These are phyloP conservation scores for Eremophila alpestris DNA, from an alignment of 2,797 vertebrate species.

Conservation along the genomic window DNA sequence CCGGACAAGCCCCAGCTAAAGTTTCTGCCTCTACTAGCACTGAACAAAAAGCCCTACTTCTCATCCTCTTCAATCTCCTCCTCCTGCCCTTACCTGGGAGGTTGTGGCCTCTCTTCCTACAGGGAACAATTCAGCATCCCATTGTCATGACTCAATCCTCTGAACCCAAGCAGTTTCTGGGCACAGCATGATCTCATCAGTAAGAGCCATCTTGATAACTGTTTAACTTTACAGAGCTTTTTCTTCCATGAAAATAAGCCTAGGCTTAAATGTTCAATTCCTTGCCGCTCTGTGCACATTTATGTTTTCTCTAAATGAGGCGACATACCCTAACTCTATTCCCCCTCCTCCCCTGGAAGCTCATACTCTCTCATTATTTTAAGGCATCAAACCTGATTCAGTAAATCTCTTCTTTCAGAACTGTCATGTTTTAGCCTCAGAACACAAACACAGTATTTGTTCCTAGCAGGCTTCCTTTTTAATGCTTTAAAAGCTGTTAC, in stretches of 20 bases:
- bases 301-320: constrained; percentile 38
- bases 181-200: neutral
- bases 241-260: constrained; percentile 16
- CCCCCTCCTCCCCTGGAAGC: neutral
- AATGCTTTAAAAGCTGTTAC: constrained; percentile 58
- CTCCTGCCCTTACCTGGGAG: neutral
- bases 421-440: constrained; percentile 60
- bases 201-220: constrained; percentile 18
- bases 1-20: neutral
- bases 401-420: constrained; percentile 57
- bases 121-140: neutral
- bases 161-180: neutral
- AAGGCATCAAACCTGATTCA: constrained; percentile 43
- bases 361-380: constrained; percentile 45
- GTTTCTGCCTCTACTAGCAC: neutral
- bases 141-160: neutral
- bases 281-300: constrained; percentile 5
- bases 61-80: neutral
- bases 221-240: constrained; percentile 14
- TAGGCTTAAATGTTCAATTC: neutral
- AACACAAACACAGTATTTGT: constrained; percentile 57
- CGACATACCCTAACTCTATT: neutral
- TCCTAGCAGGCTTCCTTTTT: constrained; percentile 39
- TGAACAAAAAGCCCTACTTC: neutral
- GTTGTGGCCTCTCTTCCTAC: neutral